Evolutionary conservation across 2,797 vertebrate genomes (phyloP).

Genomic region (Ctenopoma kingsleyae): DNA sequence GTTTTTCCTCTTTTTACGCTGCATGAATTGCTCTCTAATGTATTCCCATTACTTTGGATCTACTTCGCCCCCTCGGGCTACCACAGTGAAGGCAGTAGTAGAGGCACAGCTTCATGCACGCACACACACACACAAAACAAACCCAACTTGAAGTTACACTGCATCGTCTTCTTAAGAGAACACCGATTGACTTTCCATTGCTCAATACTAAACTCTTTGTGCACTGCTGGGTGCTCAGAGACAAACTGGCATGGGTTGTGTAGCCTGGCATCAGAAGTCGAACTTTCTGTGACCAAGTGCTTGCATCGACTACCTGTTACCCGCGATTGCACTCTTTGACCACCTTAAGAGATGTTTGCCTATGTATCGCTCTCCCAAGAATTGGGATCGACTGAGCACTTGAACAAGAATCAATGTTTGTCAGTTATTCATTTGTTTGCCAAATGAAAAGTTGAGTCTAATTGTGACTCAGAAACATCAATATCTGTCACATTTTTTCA

Average conservation of each 20-base stretch:
- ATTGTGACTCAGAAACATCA: too few relatives aligned
- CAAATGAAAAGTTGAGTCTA: constrained; percentile 42
- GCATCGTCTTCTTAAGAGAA: constrained; percentile 63
- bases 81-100: constrained; percentile 67
- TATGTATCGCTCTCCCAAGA: constrained; percentile 23
- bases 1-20: constrained; percentile 76
- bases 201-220: constrained; percentile 79
- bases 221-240: constrained; percentile 69
- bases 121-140: constrained; percentile 25
- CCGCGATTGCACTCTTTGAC: constrained; percentile 49
- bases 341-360: constrained; percentile 41
- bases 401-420: constrained; percentile 34
- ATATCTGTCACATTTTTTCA: constrained; percentile 4
- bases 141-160: constrained; percentile 58
- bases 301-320: constrained; percentile 64
- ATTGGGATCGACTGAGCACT: constrained; percentile 25
- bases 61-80: constrained; percentile 77
- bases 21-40: constrained; percentile 83
- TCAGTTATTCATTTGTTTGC: constrained; percentile 43
- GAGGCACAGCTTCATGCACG: constrained; percentile 55
- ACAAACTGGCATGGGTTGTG: constrained; percentile 72
- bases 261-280: constrained; percentile 61
- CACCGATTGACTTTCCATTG: constrained; percentile 76
- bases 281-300: constrained; percentile 51
- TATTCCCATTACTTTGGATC: constrained; percentile 84